Evolutionary conservation across 2,888 invertebrate species (phyloP).

Genomic region (Dryocosmus kuriphilus): DNA sequence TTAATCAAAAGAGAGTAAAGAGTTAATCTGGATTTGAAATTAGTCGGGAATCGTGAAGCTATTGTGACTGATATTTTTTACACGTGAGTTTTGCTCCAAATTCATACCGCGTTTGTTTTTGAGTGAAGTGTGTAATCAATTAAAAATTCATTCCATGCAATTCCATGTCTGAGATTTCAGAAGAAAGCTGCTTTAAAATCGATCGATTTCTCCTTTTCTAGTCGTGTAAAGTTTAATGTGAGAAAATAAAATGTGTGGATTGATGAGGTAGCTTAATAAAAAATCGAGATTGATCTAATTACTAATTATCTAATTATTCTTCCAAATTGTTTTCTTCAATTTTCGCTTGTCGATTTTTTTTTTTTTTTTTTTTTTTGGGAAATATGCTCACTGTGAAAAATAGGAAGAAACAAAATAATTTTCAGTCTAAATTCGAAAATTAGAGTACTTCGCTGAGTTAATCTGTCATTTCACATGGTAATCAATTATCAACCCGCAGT

Average conservation of each 20-base stretch:
- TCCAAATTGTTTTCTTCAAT: too few species aligned
- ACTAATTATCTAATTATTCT: background rate
- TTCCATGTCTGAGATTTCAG: background rate
- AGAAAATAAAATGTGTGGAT: too few species aligned
- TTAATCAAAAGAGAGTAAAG: background rate
- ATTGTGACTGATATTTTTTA: background rate
- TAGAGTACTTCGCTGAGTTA: background rate
- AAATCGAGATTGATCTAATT: background rate
- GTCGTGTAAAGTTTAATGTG: background rate
- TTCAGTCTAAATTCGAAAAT: background rate
- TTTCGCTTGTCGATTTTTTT: background rate
- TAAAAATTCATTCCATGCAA: background rate
- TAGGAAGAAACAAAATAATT: background rate
- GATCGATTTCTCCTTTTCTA: background rate
- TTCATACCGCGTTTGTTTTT: background rate
- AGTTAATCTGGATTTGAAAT: background rate
- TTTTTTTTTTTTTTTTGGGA: background rate
- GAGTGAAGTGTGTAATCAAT: background rate
- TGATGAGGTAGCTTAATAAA: too few species aligned
- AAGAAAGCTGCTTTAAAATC: background rate
- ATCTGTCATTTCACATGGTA: background rate
- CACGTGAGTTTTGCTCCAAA: slow-evolving; percentile 9
- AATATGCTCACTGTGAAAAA: background rate
- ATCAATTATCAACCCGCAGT: too few species aligned
- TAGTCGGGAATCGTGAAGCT: background rate